Percentiles rank a stretch among this genome's conserved stretches.
phyloP scores from a whole-genome alignment of 2,797 vertebrate genomes.

The Pseudomugil tenellus region DNA sequence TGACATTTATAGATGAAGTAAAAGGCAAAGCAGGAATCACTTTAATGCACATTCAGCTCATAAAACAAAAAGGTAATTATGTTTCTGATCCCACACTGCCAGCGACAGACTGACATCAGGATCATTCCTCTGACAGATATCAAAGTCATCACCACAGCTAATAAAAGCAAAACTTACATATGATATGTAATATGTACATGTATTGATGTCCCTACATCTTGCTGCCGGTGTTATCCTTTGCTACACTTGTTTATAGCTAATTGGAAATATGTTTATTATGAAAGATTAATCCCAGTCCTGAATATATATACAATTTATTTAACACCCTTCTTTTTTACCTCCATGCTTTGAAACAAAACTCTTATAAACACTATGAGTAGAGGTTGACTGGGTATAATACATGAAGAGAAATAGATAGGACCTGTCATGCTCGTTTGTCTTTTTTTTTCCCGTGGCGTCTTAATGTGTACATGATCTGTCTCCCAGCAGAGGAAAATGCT shows the following conservation, averaged over 20 bases:
- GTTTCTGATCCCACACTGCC: neutral
- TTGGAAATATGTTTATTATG: neutral
- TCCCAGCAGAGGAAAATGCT: conserved; percentile 41
- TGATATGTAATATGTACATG: too few relatives aligned
- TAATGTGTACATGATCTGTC: conserved; percentile 59
- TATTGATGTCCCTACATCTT: neutral
- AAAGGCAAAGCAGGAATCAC: neutral
- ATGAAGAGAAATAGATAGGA: conserved; percentile 26
- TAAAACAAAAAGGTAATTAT: neutral
- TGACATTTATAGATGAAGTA: neutral
- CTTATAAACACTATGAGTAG: neutral
- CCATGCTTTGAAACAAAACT: neutral
- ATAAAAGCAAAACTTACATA: neutral
- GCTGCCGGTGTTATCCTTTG: neutral
- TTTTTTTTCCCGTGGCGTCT: conserved; percentile 36
- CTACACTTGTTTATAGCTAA: neutral
- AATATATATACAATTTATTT: neutral
- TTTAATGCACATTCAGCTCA: neutral
- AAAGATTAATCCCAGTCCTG: neutral
- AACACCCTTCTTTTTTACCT: neutral
- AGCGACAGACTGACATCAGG: neutral
- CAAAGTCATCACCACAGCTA: neutral
- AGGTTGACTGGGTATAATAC: neutral
- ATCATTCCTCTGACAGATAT: neutral
- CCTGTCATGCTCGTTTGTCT: conserved; percentile 16